Evolutionary conservation across 2,797 vertebrate genomes (phyloP).

Genomic region (Lepilemur septentrionalis): DNA sequence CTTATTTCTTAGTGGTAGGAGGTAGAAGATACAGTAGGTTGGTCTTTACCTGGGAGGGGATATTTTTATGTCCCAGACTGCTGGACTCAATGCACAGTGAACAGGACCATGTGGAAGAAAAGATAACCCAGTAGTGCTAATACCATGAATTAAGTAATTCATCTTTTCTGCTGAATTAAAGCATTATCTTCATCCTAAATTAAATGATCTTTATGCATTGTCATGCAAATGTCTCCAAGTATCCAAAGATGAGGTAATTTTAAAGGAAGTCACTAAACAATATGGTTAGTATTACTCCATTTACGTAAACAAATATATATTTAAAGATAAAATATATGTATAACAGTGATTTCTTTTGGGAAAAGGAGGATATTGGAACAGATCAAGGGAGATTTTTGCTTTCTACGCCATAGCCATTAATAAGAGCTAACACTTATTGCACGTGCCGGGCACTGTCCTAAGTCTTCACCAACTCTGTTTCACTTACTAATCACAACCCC

Average conservation of each 20-base stretch:
- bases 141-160: not conserved
- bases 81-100: too few species aligned
- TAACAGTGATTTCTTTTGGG: not conserved
- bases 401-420: not conserved
- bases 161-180: not conserved
- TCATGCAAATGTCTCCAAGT: not conserved
- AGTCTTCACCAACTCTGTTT: not conserved
- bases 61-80: too few species aligned
- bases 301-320: not conserved
- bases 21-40: not conserved
- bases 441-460: not conserved
- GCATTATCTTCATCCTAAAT: not conserved
- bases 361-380: not conserved
- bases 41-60: not conserved
- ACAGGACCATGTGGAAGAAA: not conserved
- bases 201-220: not conserved
- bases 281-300: not conserved
- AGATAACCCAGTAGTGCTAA: not conserved
- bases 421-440: not conserved
- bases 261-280: not conserved
- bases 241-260: not conserved
- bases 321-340: not conserved
- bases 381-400: not conserved
- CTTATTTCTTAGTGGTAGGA: not conserved
- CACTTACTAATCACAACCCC: not conserved